phyloP scores from a whole-genome alignment of 2,888 invertebrate genomes.

The Drosophila cognata region DNA sequence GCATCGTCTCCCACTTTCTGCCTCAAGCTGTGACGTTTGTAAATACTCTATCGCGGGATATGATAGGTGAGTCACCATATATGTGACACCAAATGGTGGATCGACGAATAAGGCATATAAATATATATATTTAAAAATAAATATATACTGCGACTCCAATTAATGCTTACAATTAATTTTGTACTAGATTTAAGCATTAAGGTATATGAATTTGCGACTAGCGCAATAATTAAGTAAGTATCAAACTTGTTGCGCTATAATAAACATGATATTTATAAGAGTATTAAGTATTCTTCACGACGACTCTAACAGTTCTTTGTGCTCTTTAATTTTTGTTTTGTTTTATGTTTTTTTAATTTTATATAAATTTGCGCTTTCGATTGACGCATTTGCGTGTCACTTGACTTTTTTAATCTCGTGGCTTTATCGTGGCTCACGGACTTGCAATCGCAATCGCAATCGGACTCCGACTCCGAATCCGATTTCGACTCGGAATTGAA shows the following conservation, averaged over 20 bases:
- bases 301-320: conserved; percentile 18
- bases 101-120: too few relatives aligned
- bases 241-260: not conserved
- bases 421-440: conserved; percentile 72
- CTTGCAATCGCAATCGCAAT: conserved; percentile 55
- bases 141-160: not conserved
- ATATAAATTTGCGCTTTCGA: conserved; percentile 51
- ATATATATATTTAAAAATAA: not conserved
- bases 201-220: too few relatives aligned
- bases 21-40: conserved; percentile 22
- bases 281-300: conserved; percentile 21
- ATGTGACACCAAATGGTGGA: not conserved
- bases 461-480: conserved; percentile 46
- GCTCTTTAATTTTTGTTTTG: conserved; percentile 10
- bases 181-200: not conserved
- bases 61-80: not conserved
- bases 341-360: conserved; percentile 21
- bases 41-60: conserved; percentile 24
- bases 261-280: conserved; percentile 1
- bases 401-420: conserved; percentile 77
- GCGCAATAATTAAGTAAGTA: not conserved
- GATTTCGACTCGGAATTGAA: conserved; percentile 19
- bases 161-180: not conserved
- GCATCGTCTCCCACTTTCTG: conserved; percentile 31
- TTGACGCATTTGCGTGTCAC: conserved; percentile 76